Conservation (phyloP, 2,797 vertebrate genomes). For the Phoxinus dragarum region DNA sequence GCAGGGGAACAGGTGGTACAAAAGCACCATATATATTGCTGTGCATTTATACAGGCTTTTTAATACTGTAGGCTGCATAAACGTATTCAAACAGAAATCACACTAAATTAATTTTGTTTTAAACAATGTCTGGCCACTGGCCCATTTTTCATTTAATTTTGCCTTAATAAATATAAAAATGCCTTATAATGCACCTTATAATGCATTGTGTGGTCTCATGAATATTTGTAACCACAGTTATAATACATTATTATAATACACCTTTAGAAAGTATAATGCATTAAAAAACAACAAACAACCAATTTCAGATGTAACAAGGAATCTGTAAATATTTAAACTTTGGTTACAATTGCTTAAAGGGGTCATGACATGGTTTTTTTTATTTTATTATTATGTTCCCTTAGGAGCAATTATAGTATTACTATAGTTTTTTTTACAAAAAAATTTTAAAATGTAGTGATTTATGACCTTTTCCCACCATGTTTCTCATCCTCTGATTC, state of each 20-base stretch:
- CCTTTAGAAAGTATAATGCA: neutral
- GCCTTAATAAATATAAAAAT: neutral
- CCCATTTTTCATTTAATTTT: neutral
- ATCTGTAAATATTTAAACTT: neutral
- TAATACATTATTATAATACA: neutral
- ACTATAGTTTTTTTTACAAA: too few relatives aligned
- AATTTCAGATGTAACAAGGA: neutral
- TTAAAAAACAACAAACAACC: neutral
- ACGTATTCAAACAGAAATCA: neutral
- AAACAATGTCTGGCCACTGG: constrained; percentile 4
- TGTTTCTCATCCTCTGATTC: too few relatives aligned
- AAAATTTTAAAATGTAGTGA: too few relatives aligned
- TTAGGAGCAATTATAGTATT: too few relatives aligned
- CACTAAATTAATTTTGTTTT: neutral
- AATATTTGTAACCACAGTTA: neutral
- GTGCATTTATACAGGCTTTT: neutral
- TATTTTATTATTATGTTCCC: too few relatives aligned
- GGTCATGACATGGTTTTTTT: too few relatives aligned
- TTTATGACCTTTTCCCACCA: too few relatives aligned
- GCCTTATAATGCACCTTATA: neutral
- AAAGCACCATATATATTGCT: neutral
- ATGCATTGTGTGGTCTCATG: neutral
- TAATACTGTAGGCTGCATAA: neutral
- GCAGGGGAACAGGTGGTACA: neutral
- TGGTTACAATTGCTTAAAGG: neutral